Base-by-base conservation (phyloP, 2,888 invertebrate genomes). In the Automeris io region DNA sequence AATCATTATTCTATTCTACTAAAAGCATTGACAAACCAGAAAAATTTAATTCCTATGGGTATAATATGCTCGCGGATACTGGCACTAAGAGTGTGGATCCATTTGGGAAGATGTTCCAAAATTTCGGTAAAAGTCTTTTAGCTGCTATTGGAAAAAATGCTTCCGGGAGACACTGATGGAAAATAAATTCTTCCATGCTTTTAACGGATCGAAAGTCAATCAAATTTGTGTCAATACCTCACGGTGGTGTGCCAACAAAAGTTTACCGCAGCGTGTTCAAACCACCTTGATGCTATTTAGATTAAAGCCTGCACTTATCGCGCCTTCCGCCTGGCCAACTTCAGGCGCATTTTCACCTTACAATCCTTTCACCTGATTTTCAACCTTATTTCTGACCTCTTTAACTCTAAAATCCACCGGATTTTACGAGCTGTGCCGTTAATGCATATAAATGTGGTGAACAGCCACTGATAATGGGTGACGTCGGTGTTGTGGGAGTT, bases 241-340 rank as follows among this genome's bases (percentile, higher is more conserved):
- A 39, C 43, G 41, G 39, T 55, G 47, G 45, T 45, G 47, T 18
- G 42, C 50, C 43, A 43, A 51, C 47, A 42, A 55, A 54, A 49
- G 57, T 60, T 60, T 56, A 58, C 50, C 50, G 48, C 51, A 44
- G 58, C 62, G 47, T 65, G 61, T 62, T 63, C 55, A 61, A 59
- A 48, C 54, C 57, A 67, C 61, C 65, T 66, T 66, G 77, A 74
- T 79, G 70, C 72, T 76, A 76, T 82, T 82, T 79, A 78, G 80
- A 81, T 83, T 80, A 80, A 75, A 71, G 65, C 64, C 46, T 56
- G 68, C 68, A 80, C 75, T 81, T 85, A 81, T 81, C 81, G 54
- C 56, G 54, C 66, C 62, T 79, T 80, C 75, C 78, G 72, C 70
- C 54, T 69, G 65, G 66, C 61, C 59, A 68, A 70, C 68, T 71